Conservation (phyloP, 2,888 invertebrate genomes). For the Hedya salicella region DNA sequence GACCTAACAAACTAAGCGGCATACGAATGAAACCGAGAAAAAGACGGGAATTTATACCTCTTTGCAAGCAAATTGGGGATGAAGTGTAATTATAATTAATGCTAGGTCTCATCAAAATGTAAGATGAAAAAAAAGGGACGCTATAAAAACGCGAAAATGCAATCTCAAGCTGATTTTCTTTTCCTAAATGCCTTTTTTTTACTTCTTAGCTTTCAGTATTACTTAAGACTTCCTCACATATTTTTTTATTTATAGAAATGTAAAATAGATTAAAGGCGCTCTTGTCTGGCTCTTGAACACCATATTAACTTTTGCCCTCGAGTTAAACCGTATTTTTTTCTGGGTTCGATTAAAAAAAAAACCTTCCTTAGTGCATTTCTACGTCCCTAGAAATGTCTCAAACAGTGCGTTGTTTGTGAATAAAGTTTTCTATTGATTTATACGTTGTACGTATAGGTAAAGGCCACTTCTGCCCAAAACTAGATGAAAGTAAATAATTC, state of each 20-base stretch:
- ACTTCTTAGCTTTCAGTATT: background rate
- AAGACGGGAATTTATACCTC: conserved; percentile 38
- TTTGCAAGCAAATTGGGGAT: conserved; percentile 37
- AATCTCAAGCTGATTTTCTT: conserved; percentile 10
- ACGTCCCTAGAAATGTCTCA: no score
- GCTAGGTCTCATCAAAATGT: conserved; percentile 27
- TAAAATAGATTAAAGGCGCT: no score
- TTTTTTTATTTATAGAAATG: no score
- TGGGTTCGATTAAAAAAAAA: no score
- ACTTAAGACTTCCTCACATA: background rate
- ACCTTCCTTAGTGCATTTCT: no score
- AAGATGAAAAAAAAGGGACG: conserved; percentile 15
- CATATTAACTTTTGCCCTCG: background rate
- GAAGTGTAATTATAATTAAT: conserved; percentile 39
- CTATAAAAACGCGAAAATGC: conserved; percentile 12
- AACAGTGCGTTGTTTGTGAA: no score
- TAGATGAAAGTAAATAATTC: no score
- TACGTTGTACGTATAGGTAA: no score
- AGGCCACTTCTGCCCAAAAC: no score
- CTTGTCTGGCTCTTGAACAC: background rate
- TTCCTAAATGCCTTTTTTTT: background rate
- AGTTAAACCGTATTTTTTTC: no score
- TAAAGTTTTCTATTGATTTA: no score
- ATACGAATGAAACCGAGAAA: conserved; percentile 56
- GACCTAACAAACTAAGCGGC: conserved; percentile 52